Evolutionary conservation across 2,113 vertebrate genomes (phyloP), one percentile per base, ranked within the genome.

Genomic region (Salvator merianae): DNA sequence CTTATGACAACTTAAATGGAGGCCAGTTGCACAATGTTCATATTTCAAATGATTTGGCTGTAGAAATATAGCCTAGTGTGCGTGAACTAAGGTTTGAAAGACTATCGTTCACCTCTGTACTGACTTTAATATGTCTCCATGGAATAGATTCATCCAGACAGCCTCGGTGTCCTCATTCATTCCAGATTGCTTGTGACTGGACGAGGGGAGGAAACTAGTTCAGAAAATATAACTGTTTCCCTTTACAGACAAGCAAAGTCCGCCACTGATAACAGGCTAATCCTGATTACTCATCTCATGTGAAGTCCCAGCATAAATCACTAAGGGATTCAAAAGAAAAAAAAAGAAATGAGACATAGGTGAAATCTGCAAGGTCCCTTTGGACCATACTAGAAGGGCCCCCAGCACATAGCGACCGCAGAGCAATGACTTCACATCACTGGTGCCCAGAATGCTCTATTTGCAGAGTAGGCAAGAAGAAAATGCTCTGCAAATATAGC

Each of bases 1-100:
- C 89, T 91, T 83, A 81, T 24, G 79, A 82, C 62, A 90, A 78
- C 88, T 89, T 91, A 91, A 89, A 90, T 90, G 77, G 88, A 93
- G 87, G 88, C 91, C 87, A 87, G 84, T 83, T 81, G 90, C 70
- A 88, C 63, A 40, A 85, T 87, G 30, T 93, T 89, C 86, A 55
- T 94, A 91, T 88, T 93, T 92, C 88, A 79, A 90, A 88, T 0
- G 0, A 85, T 66, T 78, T 63, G 34, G 18, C 84, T 84, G 77
- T 78, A 91, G 87, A 91, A 53, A 91, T 89, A 94, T 30, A 2
- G 72, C 50, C 69, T 86, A 16, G 32, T 5, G 16, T 87, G 75
- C 70, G 83, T 82, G 88, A 3, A 72, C 85, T 82, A 83, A 93
- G 83, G 81, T 65, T 76, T 93, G 77, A 90, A 89, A 93, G 91